Base-by-base conservation (phyloP, 2,113 vertebrate genomes). In the Synchiropus splendidus region DNA sequence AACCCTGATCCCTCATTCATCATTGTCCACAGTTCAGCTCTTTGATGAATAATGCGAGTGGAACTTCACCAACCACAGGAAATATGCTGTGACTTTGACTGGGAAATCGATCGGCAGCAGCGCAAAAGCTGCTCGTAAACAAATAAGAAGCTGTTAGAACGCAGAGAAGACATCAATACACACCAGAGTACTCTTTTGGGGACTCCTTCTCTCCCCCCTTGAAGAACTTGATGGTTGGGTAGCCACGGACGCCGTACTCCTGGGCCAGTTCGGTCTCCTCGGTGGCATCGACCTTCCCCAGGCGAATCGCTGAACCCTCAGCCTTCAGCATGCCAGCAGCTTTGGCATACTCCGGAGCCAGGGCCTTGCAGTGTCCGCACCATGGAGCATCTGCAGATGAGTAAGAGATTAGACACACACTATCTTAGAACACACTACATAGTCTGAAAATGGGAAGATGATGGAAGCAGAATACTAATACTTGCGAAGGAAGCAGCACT, bases 221-320 rank as follows among this genome's bases (percentile, higher is more conserved):
- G 62, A 97, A 95, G 80, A 98, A 98, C 61, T 99, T 99, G 77
- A 99, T 98, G 36, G 95, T 99, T 36, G 95, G 95, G 58, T 98
- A 98, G 0, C 95, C 95, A 0, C 92, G 84, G 10, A 99, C 95
- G 0, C 91, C 90, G 0, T 85, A 98, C 56, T 91, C 86, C 61
- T 97, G 92, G 4, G 94, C 92, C 51, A 99, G 84, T 1, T 98
- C 93, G 0, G 89, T 84, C 79, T 99, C 94, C 51, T 98, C 95
- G 0, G 95, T 99, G 58, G 95, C 95, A 0, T 99, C 95, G 17
- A 98, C 94, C 71, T 98, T 99, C 5, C 64, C 95, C 70, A 99
- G 74, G 2, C 89, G 82, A 67, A 99, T 91, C 9, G 67, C 82
- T 0, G 92, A 97, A 2, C 88, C 88, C 51, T 94, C 92, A 0